phyloP scores from a whole-genome alignment of 2,888 invertebrate genomes.

The Sesia bembeciformis region DNA sequence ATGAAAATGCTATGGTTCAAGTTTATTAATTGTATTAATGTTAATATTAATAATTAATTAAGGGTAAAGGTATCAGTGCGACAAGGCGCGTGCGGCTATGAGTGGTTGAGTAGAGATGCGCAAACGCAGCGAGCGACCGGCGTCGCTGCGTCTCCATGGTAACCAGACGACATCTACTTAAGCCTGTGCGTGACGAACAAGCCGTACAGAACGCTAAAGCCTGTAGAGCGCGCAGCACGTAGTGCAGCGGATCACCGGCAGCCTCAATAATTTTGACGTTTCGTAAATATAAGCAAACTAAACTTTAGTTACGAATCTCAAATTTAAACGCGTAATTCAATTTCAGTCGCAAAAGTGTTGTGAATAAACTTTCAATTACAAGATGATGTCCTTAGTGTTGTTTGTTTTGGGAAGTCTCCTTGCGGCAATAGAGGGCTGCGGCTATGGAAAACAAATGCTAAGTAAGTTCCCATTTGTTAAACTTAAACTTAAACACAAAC shows the following conservation, averaged over 20 bases:
- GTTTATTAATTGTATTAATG: not conserved
- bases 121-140: slow-evolving; percentile 38
- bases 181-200: slow-evolving; percentile 31
- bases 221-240: slow-evolving; percentile 69
- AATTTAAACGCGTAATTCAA: slow-evolving; percentile 42
- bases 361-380: slow-evolving; percentile 42
- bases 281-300: slow-evolving; percentile 65
- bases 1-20: not conserved
- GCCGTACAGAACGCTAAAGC: slow-evolving; percentile 52
- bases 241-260: slow-evolving; percentile 67
- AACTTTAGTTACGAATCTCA: slow-evolving; percentile 71
- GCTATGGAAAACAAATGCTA: slow-evolving; percentile 59
- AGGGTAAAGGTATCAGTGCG: not conserved
- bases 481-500: too few species aligned
- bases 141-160: slow-evolving; percentile 63
- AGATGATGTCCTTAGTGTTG: slow-evolving; percentile 70
- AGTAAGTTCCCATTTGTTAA: slow-evolving; percentile 43
- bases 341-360: slow-evolving; percentile 60
- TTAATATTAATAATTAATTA: not conserved
- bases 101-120: slow-evolving; percentile 14
- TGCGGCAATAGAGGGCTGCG: slow-evolving; percentile 59
- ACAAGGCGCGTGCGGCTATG: not conserved
- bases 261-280: slow-evolving; percentile 53
- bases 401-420: slow-evolving; percentile 65
- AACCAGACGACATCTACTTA: slow-evolving; percentile 50